These are phyloP conservation scores for Linnaemya tessellans DNA, from an alignment of 2,888 invertebrate species.

Conservation along the genomic window DNA sequence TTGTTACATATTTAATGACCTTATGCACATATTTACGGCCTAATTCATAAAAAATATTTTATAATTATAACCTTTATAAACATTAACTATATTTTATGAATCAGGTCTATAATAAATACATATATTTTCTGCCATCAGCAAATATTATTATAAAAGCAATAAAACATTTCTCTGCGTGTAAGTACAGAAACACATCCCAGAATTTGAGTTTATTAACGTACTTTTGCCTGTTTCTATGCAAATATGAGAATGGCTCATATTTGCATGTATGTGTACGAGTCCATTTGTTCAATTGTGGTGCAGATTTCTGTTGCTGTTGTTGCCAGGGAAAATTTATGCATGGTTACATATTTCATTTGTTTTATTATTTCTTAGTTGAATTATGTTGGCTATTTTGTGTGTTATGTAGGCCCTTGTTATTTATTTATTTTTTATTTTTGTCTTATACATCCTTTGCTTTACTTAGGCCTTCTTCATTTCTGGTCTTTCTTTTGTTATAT, in stretches of 20 bases:
- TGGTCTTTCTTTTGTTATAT: background rate
- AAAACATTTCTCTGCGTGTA: too few relatives aligned
- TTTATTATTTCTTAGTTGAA: constrained; percentile 78
- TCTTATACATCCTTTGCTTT: background rate
- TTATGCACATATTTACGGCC: too few relatives aligned
- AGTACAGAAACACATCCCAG: background rate
- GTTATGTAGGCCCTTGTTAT: constrained; percentile 47
- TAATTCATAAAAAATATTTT: too few relatives aligned
- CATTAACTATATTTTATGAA: too few relatives aligned
- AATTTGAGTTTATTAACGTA: constrained; percentile 19
- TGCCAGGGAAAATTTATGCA: constrained; percentile 78
- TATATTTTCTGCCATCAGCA: too few relatives aligned
- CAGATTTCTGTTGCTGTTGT: constrained; percentile 33
- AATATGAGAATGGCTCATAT: background rate
- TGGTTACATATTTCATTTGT: constrained; percentile 81
- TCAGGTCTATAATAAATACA: too few relatives aligned
- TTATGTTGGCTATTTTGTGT: constrained; percentile 55
- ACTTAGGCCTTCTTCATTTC: constrained; percentile 7
- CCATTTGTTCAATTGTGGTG: constrained; percentile 8
- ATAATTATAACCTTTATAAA: too few relatives aligned
- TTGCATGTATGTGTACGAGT: background rate
- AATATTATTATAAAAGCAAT: too few relatives aligned
- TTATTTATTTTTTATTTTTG: background rate
- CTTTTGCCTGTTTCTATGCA: background rate
- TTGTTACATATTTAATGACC: too few relatives aligned